Evolutionary conservation across 2,797 vertebrate genomes (phyloP).

Genomic region (Bovichtus diacanthus): DNA sequence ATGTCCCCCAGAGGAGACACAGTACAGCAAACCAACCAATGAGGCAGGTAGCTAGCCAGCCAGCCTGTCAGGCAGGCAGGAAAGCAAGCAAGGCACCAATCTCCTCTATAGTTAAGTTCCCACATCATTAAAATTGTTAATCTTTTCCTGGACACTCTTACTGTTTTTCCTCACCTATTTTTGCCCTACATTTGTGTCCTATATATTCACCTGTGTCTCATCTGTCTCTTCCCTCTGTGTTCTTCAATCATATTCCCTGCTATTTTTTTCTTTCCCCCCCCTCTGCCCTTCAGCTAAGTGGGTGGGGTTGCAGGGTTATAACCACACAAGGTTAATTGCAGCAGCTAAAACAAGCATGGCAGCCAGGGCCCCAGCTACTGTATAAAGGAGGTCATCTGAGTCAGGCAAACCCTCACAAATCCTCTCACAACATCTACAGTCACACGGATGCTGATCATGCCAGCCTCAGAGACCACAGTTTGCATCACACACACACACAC

Average conservation of each 20-base stretch:
- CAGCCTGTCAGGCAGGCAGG: slow-evolving; percentile 32
- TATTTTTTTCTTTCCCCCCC: slow-evolving; percentile 26
- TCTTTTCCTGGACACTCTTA: slow-evolving; percentile 49
- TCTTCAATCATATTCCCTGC: slow-evolving; percentile 36
- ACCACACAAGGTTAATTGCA: slow-evolving; percentile 81
- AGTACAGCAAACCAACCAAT: slow-evolving; percentile 56
- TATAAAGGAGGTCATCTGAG: slow-evolving; percentile 74
- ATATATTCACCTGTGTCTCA: slow-evolving; percentile 36
- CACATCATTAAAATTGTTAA: slow-evolving; percentile 68
- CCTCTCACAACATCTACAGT: slow-evolving; percentile 62
- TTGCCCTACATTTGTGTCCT: slow-evolving; percentile 34
- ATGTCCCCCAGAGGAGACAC: slow-evolving; percentile 70
- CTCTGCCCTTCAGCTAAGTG: slow-evolving; percentile 51
- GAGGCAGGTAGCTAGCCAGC: slow-evolving; percentile 53
- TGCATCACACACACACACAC: slow-evolving; percentile 46
- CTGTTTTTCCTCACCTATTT: slow-evolving; percentile 29
- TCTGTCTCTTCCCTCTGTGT: slow-evolving; percentile 24
- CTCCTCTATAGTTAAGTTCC: slow-evolving; percentile 14
- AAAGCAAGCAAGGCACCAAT: slow-evolving; percentile 30
- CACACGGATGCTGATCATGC: slow-evolving; percentile 51
- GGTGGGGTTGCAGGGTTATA: slow-evolving; percentile 50
- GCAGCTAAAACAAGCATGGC: slow-evolving; percentile 77
- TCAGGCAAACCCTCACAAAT: slow-evolving; percentile 74
- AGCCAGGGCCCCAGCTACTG: slow-evolving; percentile 49
- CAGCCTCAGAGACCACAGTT: slow-evolving; percentile 50